Percentiles rank a stretch among this genome's conserved stretches.
Evolutionary conservation across 2,113 vertebrate species (phyloP).

Genomic region (Calonectris borealis): DNA sequence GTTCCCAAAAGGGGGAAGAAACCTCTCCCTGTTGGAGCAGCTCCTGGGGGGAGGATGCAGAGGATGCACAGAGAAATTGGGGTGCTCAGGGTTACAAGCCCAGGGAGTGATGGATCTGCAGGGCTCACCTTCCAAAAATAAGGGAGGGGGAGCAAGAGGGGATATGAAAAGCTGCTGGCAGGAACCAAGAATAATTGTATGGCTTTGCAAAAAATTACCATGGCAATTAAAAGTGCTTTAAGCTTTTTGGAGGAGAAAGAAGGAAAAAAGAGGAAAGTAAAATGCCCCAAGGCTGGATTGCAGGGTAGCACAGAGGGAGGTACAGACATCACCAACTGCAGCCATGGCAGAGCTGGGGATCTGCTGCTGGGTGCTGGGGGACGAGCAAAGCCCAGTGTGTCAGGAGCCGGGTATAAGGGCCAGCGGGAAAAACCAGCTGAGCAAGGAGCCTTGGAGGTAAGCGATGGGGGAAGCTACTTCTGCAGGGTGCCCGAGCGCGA

Average conservation of each 20-base stretch:
- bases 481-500: not conserved
- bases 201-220: not conserved
- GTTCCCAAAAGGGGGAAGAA: not conserved
- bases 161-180: not conserved
- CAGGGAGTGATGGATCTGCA: not conserved
- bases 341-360: not conserved
- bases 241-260: not conserved
- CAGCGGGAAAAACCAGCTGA: not conserved
- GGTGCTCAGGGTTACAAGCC: not conserved
- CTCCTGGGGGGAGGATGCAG: not conserved
- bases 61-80: not conserved
- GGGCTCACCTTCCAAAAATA: not conserved
- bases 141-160: not conserved
- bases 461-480: not conserved
- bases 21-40: not conserved
- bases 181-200: not conserved
- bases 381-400: not conserved
- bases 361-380: not conserved
- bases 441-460: not conserved
- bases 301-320: not conserved
- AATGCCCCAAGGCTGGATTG: not conserved
- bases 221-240: not conserved
- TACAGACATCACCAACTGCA: not conserved
- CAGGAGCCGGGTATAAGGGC: not conserved
- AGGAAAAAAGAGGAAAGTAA: not conserved